Conservation (phyloP, 1,140 invertebrate species). For the Oscheius sp. region DNA sequence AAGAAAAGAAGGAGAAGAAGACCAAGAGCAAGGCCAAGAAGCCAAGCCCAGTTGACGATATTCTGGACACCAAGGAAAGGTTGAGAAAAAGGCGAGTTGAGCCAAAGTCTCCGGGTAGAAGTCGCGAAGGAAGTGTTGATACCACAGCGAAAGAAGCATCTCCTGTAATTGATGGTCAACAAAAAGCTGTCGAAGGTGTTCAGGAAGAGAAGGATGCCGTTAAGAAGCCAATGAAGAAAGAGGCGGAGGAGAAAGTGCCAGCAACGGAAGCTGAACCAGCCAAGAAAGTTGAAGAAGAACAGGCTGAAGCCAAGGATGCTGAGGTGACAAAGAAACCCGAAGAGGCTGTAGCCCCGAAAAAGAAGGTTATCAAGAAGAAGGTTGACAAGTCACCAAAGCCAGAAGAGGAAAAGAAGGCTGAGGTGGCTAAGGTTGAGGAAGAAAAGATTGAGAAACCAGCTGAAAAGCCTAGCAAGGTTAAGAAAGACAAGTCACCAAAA, state of each 20-base stretch:
- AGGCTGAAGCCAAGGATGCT: not conserved
- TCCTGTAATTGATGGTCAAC: not conserved
- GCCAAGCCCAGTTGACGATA: not conserved
- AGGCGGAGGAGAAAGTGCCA: constrained; percentile 1
- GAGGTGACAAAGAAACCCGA: not conserved
- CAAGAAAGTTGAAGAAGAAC: not conserved
- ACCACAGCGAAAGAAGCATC: not conserved
- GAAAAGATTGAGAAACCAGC: not conserved
- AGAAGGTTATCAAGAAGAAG: constrained; percentile 30
- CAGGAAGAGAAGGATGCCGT: not conserved
- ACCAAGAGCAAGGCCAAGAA: constrained; percentile 35
- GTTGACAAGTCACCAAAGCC: constrained; percentile 26
- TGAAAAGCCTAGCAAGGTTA: not conserved
- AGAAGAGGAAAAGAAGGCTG: constrained; percentile 8
- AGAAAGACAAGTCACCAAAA: not conserved
- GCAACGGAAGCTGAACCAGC: not conserved
- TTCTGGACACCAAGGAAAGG: constrained; percentile 5
- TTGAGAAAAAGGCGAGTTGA: not conserved
- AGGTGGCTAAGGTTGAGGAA: too few species aligned
- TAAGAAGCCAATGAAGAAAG: not conserved
- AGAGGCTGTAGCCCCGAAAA: not conserved
- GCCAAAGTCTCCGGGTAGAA: constrained; percentile 3
- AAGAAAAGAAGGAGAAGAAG: constrained; percentile 17
- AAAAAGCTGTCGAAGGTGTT: not conserved
- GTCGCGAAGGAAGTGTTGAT: constrained; percentile 6